Evolutionary conservation across 1,140 invertebrate species (phyloP).

Genomic region (Solenopsis invicta): DNA sequence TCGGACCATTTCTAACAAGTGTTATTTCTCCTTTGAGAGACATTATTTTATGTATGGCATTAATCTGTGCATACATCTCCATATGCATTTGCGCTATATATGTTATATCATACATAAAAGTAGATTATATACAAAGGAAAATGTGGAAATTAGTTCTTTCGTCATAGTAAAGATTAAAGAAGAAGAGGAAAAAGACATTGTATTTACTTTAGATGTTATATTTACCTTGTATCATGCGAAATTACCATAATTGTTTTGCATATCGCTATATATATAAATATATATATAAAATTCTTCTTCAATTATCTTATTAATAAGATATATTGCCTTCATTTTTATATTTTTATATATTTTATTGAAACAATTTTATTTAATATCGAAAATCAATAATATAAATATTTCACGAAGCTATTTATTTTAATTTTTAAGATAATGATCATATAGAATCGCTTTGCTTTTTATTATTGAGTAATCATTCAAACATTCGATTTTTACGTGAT

Average conservation of each 20-base stretch:
- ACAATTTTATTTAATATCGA: neutral
- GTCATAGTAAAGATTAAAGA: neutral
- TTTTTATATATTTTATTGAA: neutral
- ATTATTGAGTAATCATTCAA: neutral
- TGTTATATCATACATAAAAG: neutral
- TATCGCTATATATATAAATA: too few species aligned
- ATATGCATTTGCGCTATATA: constrained; percentile 5
- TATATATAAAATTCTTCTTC: neutral
- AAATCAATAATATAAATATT: neutral
- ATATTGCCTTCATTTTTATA: neutral
- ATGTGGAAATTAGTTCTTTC: constrained; percentile 15
- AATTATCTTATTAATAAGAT: neutral
- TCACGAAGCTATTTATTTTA: neutral
- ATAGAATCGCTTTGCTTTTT: neutral
- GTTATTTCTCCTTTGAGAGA: constrained; percentile 13
- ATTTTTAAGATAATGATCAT: neutral
- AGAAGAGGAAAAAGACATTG: constrained; percentile 1
- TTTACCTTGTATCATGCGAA: neutral
- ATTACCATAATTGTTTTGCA: neutral
- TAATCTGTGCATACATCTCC: constrained; percentile 11
- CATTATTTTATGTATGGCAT: constrained; percentile 16
- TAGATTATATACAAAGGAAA: constrained; percentile 24
- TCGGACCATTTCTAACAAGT: constrained; percentile 16
- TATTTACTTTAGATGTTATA: neutral
- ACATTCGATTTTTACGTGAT: neutral